Evolutionary conservation across 2,797 vertebrate genomes (phyloP), one percentile per base, ranked within the genome.

Genomic region (Fistularia commersonii): DNA sequence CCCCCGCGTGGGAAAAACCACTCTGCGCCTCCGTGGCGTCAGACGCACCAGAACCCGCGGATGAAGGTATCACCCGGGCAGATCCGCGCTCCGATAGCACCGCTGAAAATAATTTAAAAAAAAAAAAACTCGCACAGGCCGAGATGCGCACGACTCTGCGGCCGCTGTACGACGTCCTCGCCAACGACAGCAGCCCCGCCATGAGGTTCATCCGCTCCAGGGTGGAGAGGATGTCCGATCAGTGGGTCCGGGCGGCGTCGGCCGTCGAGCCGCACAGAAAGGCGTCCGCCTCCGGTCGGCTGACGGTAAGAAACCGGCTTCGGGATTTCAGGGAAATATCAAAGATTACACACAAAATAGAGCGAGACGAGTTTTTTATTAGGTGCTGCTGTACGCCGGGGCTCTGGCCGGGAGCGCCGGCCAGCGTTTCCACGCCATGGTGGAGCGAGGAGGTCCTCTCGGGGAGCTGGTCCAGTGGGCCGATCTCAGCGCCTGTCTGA

Each of bases 381-480:
- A 90, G 89, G 87, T 90, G 53, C 66, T 90, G 57, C 79, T 90
- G 39, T 87, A 87, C 57, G 86, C 80, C 0, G 89, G 89, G 1
- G 74, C 82, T 7, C 64, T 90, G 32, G 67, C 84, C 8, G 88
- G 86, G 8, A 57, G 23, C 8, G 69, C 41, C 4, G 88, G 87
- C 15, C 81, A 80, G 65, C 61, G n/a, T 35, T 89, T 89, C 45
- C 79, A 79, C 43, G 66, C 81, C 36, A 85, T 86, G 77, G 82
- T 89, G 66, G 76, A 87, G 9, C 67, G 47, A 56, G 89, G 88
- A 1, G 89, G 89, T 45, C 89, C 89, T 32, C 67, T 90, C 0
- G 89, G 89, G 11, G 89, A 90, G 66, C 77, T 90, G 68, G 89
- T 90, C 41, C 89, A 90, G 70, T 90, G 89, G 89, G 86, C 88